Conservation (phyloP, 2,113 vertebrate species). For the Salvator merianae region DNA sequence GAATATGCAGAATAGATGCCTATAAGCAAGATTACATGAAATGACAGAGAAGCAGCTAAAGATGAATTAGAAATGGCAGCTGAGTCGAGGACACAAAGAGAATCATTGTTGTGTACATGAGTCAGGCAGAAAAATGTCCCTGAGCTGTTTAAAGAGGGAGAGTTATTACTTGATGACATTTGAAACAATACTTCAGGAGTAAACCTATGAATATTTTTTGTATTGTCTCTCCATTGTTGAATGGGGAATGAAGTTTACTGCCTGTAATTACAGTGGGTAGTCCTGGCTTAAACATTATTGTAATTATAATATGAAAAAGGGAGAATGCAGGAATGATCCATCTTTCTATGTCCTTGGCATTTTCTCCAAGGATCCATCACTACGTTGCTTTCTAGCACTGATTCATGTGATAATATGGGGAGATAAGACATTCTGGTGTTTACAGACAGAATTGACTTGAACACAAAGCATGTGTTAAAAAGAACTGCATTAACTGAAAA, state of each 20-base stretch:
- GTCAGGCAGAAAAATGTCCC: constrained; percentile 21
- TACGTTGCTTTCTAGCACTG: not conserved
- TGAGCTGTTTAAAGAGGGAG: not conserved
- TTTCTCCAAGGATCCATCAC: not conserved
- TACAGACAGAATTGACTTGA: not conserved
- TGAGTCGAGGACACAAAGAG: not conserved
- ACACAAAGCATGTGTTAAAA: not conserved
- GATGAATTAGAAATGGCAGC: not conserved
- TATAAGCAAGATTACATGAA: not conserved
- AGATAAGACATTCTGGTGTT: constrained; percentile 1
- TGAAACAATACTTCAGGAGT: constrained; percentile 18
- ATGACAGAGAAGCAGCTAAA: not conserved
- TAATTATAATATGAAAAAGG: constrained; percentile 18
- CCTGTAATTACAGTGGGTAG: not conserved
- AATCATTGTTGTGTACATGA: not conserved
- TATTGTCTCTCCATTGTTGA: constrained; percentile 12
- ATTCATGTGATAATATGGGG: not conserved
- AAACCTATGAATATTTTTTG: constrained; percentile 21
- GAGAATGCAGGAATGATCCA: not conserved
- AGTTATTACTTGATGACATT: constrained; percentile 11
- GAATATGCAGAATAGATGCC: not conserved
- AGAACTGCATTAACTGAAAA: not conserved
- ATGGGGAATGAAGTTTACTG: constrained; percentile 19
- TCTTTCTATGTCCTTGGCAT: constrained; percentile 7
- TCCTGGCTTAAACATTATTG: not conserved